phyloP scores from a whole-genome alignment of 2,797 vertebrate species.

The Coregonus ussuriensis region DNA sequence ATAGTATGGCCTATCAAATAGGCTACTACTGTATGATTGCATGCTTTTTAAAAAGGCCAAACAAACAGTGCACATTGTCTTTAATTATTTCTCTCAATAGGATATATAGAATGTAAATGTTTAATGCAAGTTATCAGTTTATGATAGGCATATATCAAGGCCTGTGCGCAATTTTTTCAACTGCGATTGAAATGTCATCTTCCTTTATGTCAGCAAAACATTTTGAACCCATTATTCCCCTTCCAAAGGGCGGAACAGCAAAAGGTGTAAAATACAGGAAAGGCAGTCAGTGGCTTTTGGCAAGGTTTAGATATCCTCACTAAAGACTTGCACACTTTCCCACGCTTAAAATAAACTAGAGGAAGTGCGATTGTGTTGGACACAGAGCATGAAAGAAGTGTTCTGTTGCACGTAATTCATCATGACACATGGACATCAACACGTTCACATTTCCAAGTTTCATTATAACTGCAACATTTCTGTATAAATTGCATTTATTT shows the following conservation, averaged over 20 bases:
- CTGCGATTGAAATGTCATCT: conserved; percentile 83
- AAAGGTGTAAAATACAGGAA: conserved; percentile 99
- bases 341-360: conserved; percentile 98
- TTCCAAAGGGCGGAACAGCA: conserved; percentile 85
- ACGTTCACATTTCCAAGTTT: conserved; percentile 4
- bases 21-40: not conserved
- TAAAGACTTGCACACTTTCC: conserved; percentile 89
- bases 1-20: not conserved
- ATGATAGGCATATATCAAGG: not conserved
- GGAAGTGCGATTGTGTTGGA: conserved; percentile 98
- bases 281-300: conserved; percentile 88
- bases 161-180: conserved; percentile 18
- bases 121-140: not conserved
- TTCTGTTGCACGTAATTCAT: conserved; percentile 67
- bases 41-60: not conserved
- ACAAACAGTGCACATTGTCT: conserved; percentile 3
- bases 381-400: conserved; percentile 78
- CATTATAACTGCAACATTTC: not conserved
- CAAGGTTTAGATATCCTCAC: conserved; percentile 88
- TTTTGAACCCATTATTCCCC: conserved; percentile 84
- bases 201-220: conserved; percentile 87
- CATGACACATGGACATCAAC: conserved; percentile 44
- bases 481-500: not conserved
- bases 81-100: not conserved
- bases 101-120: not conserved